phyloP scores from a whole-genome alignment of 2,797 vertebrate species.

The Hippopotamyrus pictus region DNA sequence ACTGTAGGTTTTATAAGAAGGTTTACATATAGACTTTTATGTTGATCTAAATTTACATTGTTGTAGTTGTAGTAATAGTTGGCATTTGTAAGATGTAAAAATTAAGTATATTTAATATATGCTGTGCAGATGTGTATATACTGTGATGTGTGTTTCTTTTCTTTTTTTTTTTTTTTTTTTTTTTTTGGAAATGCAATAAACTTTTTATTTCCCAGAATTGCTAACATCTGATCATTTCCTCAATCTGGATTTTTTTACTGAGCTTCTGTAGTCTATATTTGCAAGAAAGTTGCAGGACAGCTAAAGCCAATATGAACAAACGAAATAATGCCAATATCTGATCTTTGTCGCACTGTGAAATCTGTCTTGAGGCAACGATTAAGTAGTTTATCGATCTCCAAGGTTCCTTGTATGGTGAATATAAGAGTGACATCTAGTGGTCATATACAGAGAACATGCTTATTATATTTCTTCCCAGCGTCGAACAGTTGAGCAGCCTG shows the following conservation, averaged over 20 bases:
- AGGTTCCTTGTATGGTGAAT: not conserved
- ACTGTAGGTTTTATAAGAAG: not conserved
- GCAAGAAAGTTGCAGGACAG: not conserved
- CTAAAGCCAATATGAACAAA: not conserved
- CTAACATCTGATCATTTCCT: not conserved
- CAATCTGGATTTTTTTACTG: not conserved
- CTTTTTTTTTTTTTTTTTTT: slow-evolving; percentile 9
- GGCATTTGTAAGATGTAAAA: slow-evolving; percentile 18
- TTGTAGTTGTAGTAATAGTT: not conserved
- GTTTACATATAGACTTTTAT: not conserved
- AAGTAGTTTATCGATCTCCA: not conserved
- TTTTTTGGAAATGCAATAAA: slow-evolving; percentile 26
- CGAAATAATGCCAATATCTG: not conserved
- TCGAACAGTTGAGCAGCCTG: not conserved
- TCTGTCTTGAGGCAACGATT: not conserved
- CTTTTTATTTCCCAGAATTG: not conserved
- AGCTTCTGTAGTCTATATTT: not conserved
- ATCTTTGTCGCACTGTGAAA: not conserved
- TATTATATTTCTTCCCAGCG: not conserved
- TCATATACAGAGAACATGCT: not conserved
- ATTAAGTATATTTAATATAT: slow-evolving; percentile 25
- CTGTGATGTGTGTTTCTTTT: slow-evolving; percentile 37
- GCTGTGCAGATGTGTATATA: slow-evolving; percentile 25
- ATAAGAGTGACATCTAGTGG: slow-evolving; percentile 4
- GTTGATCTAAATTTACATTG: slow-evolving; percentile 12